Evolutionary conservation across 2,113 vertebrate genomes (phyloP), one percentile per base, ranked within the genome.

Genomic region (Acrocephalus arundinaceus): DNA sequence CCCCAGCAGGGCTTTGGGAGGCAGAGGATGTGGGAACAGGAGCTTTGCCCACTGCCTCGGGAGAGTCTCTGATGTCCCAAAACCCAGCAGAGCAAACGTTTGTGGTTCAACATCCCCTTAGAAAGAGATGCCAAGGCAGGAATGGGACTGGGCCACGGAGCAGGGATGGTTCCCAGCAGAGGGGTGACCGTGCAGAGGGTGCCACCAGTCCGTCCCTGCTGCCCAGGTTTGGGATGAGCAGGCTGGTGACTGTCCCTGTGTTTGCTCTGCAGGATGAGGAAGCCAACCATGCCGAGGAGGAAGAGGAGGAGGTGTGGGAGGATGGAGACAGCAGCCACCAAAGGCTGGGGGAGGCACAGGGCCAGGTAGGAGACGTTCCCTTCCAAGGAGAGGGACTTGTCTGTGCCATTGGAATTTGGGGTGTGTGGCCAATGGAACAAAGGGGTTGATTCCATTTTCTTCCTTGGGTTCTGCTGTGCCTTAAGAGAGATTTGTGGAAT

Each of bases 391-490:
- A 89, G 52, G 13, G 89, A 70, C 43, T 96, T 90, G 20, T 75
- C 66, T 1, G 97, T 96, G 57, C 52, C 72, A 1, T 49, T 98
- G 45, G 89, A 59, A 62, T 41, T 87, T 31, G 30, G 37, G 14
- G 2, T 0, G 1, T 46, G 63, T 33, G 70, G 55, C 92, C 85
- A 87, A 21, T n/a, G 35, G 18, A 81, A 57, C 37, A 98, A 98
- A 66, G 93, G 84, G 93, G 98, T 98, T 55, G 91, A 85, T 14
- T 97, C 97, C 43, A 63, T 54, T 85, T 82, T 95, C 82, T 97
- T 84, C 24, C 87, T 98, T 93, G 83, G 98, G 94, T 96, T 97
- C 95, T 66, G 89, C 88, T 85, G 98, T 59, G 48, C 90, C 54
- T 85, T 80, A 41, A 35, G 72, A 94, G 30, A 88, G 58, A 37